Evolutionary conservation across 2,797 vertebrate species (phyloP).

Genomic region (Lacerta bilineata): DNA sequence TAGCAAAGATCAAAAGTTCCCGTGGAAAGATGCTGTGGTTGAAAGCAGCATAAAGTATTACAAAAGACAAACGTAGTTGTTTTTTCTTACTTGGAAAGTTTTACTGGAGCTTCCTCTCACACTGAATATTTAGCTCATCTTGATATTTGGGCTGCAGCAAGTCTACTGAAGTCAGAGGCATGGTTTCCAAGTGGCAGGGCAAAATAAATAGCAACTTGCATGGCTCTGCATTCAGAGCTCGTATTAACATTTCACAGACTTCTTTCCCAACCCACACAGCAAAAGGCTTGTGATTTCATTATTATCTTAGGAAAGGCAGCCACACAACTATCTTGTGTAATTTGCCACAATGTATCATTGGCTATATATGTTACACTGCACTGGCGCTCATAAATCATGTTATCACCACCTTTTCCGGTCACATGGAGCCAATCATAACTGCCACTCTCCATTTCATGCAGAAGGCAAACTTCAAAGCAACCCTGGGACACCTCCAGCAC

Average conservation of each 20-base stretch:
- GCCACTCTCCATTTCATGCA: conserved; percentile 57
- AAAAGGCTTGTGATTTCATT: conserved; percentile 51
- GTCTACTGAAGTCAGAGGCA: conserved; percentile 6
- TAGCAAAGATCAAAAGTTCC: conserved; percentile 61
- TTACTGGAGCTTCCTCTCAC: conserved; percentile 38
- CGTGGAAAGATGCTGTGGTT: conserved; percentile 55
- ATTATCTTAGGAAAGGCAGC: conserved; percentile 37
- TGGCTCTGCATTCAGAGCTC: conserved; percentile 38
- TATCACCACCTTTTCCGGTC: conserved; percentile 67
- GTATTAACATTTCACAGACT: conserved; percentile 44
- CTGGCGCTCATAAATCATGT: conserved; percentile 64
- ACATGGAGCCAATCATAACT: conserved; percentile 67
- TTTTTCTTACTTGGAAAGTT: conserved; percentile 54
- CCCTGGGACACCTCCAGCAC: conserved; percentile 24
- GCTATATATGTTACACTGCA: conserved; percentile 52
- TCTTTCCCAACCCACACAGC: conserved; percentile 45
- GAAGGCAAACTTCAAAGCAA: conserved; percentile 54
- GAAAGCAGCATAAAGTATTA: conserved; percentile 8
- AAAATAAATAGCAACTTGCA: conserved; percentile 17
- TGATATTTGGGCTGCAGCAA: conserved; percentile 28
- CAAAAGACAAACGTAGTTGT: conserved; percentile 18
- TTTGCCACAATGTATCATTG: conserved; percentile 46
- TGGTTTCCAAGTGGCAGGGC: not conserved
- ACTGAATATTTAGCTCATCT: conserved; percentile 32
- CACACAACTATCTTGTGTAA: conserved; percentile 26